Evolutionary conservation across 1,140 invertebrate genomes (phyloP).

Genomic region (Ephestia elutella): DNA sequence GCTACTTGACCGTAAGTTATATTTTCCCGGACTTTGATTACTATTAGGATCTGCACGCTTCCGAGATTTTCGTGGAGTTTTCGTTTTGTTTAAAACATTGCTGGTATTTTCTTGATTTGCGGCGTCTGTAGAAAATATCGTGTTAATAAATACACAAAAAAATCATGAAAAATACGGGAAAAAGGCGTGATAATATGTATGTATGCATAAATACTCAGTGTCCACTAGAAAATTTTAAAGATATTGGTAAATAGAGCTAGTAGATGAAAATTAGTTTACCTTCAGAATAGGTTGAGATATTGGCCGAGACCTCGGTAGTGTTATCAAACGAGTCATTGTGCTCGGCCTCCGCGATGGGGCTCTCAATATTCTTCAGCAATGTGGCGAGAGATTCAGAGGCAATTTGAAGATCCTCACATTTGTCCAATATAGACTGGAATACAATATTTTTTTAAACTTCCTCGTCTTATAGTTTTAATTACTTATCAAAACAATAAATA

Average conservation of each 20-base stretch:
- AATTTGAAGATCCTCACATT: conserved; percentile 43
- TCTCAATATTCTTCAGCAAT: conserved; percentile 41
- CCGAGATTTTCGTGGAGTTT: background rate
- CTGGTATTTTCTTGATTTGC: background rate
- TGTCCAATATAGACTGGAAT: conserved; percentile 26
- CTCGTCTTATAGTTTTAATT: no score
- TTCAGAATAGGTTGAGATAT: background rate
- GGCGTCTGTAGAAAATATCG: background rate
- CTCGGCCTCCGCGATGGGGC: conserved; percentile 24
- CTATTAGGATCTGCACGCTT: background rate
- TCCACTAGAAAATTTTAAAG: no score
- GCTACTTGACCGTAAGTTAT: conserved; percentile 6
- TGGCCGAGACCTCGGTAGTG: background rate
- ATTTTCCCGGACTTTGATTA: background rate
- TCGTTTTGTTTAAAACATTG: background rate
- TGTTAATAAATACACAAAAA: background rate
- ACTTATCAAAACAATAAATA: background rate
- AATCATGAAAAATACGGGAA: no score
- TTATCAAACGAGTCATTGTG: conserved; percentile 31
- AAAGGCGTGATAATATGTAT: no score
- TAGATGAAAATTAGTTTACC: background rate
- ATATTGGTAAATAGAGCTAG: no score
- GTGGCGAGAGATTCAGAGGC: conserved; percentile 41
- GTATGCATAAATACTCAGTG: no score
- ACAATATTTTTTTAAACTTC: background rate